Conservation (phyloP, 64 coral and sea anemone genomes). For the Anthopleura sola region DNA sequence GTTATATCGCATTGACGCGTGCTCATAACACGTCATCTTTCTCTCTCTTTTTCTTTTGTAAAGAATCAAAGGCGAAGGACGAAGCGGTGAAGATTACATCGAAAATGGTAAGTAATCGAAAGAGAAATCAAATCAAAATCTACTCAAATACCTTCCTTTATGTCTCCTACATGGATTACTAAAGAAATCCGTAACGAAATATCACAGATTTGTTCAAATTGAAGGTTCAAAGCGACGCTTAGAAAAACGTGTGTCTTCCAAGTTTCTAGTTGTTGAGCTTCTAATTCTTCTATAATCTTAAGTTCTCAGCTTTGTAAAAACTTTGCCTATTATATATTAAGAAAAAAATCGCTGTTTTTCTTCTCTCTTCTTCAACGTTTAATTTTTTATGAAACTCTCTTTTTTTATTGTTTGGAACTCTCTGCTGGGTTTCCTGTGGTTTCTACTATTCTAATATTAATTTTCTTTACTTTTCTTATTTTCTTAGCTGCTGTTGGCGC, state of each 20-base stretch:
- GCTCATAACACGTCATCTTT: slow-evolving; percentile 90
- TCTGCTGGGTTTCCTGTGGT: background rate
- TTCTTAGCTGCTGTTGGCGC: slow-evolving; percentile 52
- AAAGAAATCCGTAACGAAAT: background rate
- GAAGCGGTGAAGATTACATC: background rate
- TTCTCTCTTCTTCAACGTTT: background rate
- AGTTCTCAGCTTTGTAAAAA: background rate
- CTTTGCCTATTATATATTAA: background rate
- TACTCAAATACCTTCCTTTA: background rate
- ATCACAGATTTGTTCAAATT: background rate
- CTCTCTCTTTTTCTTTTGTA: slow-evolving; percentile 51
- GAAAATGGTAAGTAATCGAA: slow-evolving; percentile 1
- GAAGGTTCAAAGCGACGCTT: background rate
- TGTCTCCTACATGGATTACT: background rate
- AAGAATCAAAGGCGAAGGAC: slow-evolving; percentile 1
- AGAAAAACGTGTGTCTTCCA: background rate
- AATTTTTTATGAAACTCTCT: background rate
- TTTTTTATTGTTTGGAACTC: background rate
- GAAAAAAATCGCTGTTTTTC: background rate
- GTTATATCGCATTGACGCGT: slow-evolving; percentile 20
- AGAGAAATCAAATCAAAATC: background rate
- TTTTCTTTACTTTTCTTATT: slow-evolving; percentile 4
- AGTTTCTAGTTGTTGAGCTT: background rate
- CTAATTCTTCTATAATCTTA: background rate
- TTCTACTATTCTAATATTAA: background rate